Percentiles rank a stretch among this genome's conserved stretches.
Evolutionary conservation across 2,888 invertebrate genomes (phyloP).

Genomic region (Bellardia bayeri): DNA sequence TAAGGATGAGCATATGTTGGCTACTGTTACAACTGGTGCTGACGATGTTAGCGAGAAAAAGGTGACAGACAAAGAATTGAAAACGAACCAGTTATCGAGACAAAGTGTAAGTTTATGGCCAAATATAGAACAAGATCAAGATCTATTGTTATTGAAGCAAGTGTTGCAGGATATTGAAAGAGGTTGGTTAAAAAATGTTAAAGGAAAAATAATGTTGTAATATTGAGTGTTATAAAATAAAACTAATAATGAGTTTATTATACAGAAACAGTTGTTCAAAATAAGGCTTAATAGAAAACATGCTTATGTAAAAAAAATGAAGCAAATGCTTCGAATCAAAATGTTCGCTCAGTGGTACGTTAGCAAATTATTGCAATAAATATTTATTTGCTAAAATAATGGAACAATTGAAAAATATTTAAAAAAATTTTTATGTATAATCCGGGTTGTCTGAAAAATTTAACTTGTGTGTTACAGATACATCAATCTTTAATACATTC

Average conservation of each 20-base stretch:
- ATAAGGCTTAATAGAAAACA: no score
- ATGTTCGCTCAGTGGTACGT: no score
- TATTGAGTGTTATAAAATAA: background rate
- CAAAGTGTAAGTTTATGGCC: constrained; percentile 73
- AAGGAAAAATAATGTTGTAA: background rate
- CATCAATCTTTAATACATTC: no score
- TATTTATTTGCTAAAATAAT: no score
- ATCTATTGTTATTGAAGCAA: constrained; percentile 54
- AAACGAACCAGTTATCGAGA: constrained; percentile 46
- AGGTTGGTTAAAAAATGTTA: constrained; percentile 72
- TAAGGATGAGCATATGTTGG: background rate
- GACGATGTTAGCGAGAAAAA: background rate
- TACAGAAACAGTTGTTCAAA: background rate
- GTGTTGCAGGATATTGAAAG: constrained; percentile 69
- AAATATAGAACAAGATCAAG: constrained; percentile 73
- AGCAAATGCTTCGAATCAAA: no score
- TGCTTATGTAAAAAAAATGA: no score
- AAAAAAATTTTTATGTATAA: no score
- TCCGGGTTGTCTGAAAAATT: no score
- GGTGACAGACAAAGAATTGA: constrained; percentile 28
- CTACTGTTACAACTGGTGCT: background rate
- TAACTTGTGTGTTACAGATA: no score
- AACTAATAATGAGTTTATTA: background rate
- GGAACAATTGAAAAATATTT: no score
- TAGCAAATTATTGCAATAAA: no score